Conservation (phyloP, 2,888 invertebrate species). For the Pomacea canaliculata region DNA sequence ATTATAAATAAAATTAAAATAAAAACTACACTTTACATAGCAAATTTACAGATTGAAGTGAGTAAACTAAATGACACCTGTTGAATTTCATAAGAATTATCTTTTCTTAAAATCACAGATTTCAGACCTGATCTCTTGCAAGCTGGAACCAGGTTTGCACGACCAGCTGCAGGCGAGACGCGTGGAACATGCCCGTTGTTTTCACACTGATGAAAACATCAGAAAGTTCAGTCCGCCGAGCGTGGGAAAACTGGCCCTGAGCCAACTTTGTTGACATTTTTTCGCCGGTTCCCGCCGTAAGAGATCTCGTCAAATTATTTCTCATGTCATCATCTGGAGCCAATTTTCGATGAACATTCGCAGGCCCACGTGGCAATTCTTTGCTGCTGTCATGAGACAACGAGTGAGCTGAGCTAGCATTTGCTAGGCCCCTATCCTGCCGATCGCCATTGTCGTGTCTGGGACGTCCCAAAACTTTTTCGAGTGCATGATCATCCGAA, state of each 20-base stretch:
- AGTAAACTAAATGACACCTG: too few relatives aligned
- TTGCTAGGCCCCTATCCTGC: constrained; percentile 4
- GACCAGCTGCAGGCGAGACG: constrained; percentile 85
- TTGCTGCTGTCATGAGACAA: neutral
- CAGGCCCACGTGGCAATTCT: neutral
- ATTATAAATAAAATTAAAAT: too few relatives aligned
- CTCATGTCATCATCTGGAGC: neutral
- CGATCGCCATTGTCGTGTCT: constrained; percentile 34
- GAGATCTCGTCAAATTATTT: neutral
- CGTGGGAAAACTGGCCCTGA: constrained; percentile 10
- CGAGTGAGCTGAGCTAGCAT: too few relatives aligned
- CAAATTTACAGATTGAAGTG: too few relatives aligned
- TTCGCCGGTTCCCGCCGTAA: constrained; percentile 6
- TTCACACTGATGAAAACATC: constrained; percentile 96
- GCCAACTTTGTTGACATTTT: constrained; percentile 21
- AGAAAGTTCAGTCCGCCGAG: constrained; percentile 39
- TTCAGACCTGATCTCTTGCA: constrained; percentile 87
- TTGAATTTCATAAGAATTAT: neutral
- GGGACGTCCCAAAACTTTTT: constrained; percentile 33
- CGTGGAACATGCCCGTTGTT: constrained; percentile 90
- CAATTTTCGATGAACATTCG: too few relatives aligned
- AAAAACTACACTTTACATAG: too few relatives aligned
- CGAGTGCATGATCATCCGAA: constrained; percentile 26
- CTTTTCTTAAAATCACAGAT: neutral
- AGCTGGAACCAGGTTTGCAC: constrained; percentile 95